A percentile compares a stretch with the other conserved stretches of the same genome.
Conservation (phyloP, 2,113 vertebrate genomes). For the Casuarius casuarius region DNA sequence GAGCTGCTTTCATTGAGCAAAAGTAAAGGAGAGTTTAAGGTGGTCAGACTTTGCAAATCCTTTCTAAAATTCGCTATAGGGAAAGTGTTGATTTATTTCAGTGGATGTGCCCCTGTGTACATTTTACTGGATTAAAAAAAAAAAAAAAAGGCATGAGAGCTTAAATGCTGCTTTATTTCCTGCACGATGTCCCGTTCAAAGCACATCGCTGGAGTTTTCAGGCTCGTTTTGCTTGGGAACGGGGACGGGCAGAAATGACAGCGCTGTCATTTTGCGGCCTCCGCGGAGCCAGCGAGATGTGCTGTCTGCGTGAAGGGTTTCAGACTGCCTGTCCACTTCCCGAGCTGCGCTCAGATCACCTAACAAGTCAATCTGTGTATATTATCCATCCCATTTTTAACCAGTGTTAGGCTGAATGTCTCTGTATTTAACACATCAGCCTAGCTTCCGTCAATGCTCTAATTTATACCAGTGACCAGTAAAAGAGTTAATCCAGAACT, state of each 20-base stretch:
- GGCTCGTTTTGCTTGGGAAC: background rate
- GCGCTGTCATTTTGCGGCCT: background rate
- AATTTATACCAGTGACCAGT: background rate
- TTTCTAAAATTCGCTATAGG: background rate
- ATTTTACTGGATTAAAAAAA: background rate
- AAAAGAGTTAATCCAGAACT: constrained; percentile 57
- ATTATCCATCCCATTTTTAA: background rate
- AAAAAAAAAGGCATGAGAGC: background rate
- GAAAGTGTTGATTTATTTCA: background rate
- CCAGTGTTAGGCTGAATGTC: background rate
- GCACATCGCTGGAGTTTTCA: background rate
- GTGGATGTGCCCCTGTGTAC: background rate
- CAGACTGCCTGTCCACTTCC: background rate
- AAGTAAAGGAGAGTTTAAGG: background rate
- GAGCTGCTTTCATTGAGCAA: background rate
- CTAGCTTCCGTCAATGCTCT: background rate
- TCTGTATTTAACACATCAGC: background rate
- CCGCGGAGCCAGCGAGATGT: background rate
- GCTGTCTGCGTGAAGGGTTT: background rate
- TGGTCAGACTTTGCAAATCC: background rate
- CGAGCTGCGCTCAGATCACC: background rate
- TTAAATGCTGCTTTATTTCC: background rate
- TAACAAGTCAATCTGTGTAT: background rate
- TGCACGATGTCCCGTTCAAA: background rate
- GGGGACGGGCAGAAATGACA: background rate